Conservation (phyloP, 2,113 vertebrate genomes). For the Oreochromis niloticus region DNA sequence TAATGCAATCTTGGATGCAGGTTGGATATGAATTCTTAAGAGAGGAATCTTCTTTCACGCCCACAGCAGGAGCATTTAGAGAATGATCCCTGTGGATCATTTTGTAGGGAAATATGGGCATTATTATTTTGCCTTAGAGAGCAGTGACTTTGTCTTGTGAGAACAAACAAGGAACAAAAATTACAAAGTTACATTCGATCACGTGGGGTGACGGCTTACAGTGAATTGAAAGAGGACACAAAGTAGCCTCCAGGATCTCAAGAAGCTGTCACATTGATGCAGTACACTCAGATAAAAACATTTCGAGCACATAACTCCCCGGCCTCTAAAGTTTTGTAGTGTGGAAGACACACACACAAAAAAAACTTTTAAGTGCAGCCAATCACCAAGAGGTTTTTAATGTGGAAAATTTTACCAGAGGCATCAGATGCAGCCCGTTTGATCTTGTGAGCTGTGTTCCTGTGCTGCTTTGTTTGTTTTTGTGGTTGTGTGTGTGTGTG, state of each 20-base stretch:
- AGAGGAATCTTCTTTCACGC: neutral
- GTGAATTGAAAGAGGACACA: constrained; percentile 28
- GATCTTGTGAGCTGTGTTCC: neutral
- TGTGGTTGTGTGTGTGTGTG: neutral
- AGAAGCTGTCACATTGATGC: constrained; percentile 51
- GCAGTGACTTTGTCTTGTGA: neutral
- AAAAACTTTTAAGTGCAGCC: neutral
- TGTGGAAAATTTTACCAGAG: constrained; percentile 9
- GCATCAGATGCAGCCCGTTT: constrained; percentile 14
- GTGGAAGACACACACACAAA: neutral
- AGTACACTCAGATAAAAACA: constrained; percentile 32
- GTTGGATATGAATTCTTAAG: neutral
- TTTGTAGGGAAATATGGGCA: neutral
- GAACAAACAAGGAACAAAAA: neutral
- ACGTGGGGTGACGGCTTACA: neutral
- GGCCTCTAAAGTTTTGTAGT: neutral
- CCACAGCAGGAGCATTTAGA: neutral
- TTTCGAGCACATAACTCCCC: constrained; percentile 26
- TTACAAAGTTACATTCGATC: neutral
- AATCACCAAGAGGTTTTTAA: constrained; percentile 3
- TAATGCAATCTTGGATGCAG: neutral
- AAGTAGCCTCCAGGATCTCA: constrained; percentile 22
- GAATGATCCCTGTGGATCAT: neutral
- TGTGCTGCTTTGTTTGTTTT: neutral
- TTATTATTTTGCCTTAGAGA: neutral